Percentiles rank a stretch among this genome's conserved stretches.
Conservation (phyloP, 2,888 invertebrate species). For the Acleris holmiana region DNA sequence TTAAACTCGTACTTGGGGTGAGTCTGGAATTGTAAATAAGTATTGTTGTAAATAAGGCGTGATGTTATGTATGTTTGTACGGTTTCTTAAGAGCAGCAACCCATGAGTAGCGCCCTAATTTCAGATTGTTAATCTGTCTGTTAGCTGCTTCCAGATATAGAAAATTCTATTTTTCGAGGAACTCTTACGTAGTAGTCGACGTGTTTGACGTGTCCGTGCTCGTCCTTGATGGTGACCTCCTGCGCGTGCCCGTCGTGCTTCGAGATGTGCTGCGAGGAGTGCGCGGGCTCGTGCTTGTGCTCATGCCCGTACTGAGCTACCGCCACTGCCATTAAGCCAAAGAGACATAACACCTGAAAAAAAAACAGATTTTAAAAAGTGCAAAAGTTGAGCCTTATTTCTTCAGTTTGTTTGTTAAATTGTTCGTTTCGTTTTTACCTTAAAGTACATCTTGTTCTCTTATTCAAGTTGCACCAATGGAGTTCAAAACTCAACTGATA, state of each 20-base stretch:
- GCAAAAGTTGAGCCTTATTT: not conserved
- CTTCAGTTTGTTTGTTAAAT: not conserved
- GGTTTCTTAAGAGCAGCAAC: no score
- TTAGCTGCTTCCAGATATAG: no score
- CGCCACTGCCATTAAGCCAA: constrained; percentile 52
- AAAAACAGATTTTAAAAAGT: not conserved
- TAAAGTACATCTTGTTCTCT: no score
- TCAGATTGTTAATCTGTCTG: no score
- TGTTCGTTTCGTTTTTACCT: no score
- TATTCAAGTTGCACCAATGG: no score
- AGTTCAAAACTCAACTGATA: no score
- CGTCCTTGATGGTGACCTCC: constrained; percentile 49
- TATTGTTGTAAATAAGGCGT: not conserved
- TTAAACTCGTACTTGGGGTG: constrained; percentile 63
- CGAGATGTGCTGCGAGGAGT: constrained; percentile 68
- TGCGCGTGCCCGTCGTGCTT: constrained; percentile 64
- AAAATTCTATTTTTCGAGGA: not conserved
- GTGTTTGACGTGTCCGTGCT: constrained; percentile 52
- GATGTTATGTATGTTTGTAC: no score
- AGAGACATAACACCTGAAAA: constrained; percentile 53
- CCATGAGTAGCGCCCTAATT: no score
- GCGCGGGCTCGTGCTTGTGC: constrained; percentile 63
- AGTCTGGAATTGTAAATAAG: constrained; percentile 43
- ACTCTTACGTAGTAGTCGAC: constrained; percentile 56
- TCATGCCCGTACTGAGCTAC: constrained; percentile 57